Percentiles rank a stretch among this genome's conserved stretches.
Evolutionary conservation across 2,797 vertebrate species (phyloP).

Genomic region (Malurus splendens): DNA sequence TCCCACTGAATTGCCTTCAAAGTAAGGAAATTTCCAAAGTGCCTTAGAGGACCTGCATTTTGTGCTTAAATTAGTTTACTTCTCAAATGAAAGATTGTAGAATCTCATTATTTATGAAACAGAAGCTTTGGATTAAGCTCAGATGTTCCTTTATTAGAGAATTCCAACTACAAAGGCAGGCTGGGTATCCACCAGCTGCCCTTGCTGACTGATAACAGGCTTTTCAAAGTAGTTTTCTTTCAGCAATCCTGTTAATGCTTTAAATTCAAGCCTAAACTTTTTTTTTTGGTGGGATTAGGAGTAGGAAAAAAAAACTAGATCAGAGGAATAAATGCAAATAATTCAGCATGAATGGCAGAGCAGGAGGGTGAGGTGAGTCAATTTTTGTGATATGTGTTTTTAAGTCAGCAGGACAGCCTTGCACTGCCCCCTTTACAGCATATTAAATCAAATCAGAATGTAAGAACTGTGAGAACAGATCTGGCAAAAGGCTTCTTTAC

Average conservation of each 20-base stretch:
- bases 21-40: neutral
- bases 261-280: neutral
- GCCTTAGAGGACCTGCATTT: neutral
- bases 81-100: neutral
- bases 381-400: rapidly evolving
- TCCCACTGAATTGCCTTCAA: neutral
- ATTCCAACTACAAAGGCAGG: neutral
- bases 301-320: neutral
- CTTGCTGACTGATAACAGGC: neutral
- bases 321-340: neutral
- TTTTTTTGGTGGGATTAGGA: neutral
- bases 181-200: neutral
- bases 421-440: neutral
- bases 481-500: rapidly evolving
- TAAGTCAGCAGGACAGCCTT: neutral
- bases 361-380: neutral
- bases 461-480: no score
- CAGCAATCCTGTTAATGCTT: neutral
- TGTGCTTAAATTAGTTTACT: neutral
- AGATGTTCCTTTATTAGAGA: neutral
- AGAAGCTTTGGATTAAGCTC: neutral
- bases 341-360: neutral
- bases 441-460: rapidly evolving
- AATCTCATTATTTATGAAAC: neutral
- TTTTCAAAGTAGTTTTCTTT: neutral